Evolutionary conservation across 1,140 invertebrate genomes (phyloP), one percentile per base, ranked within the genome.

Genomic region (Saccostrea echinata): DNA sequence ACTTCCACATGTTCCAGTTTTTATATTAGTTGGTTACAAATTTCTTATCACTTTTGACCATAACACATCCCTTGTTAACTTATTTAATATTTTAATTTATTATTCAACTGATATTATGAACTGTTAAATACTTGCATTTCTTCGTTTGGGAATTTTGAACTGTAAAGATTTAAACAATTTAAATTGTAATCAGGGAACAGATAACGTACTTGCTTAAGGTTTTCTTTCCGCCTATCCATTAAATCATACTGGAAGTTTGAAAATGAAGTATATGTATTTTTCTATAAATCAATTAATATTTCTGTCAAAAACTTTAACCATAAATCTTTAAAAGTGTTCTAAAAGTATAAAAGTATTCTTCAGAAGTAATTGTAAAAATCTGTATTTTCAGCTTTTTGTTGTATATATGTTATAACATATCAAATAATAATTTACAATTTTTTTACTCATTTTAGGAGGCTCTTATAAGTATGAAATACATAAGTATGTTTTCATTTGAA

Each of bases 211-310:
- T 76, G 68, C 68, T 76, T 76, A 16, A 76, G 68, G 27, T 76
- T 76, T 76, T 76, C 68, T 76, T 76, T 76, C 27, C 68, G 68
- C 33, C 33, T 76, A 30, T 76, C 68, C 68, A 76, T 76, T 33
- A 30, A 30, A 30, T 76, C 68, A 33, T 76, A 76, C 68, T 76
- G 68, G 16, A 76, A 76, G 27, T 33, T 76, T 33, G 27, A 30
- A 76, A 68, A n/a, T n/a, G n/a, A n/a, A 68, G 53, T 16, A 9
- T 11, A n/a, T n/a, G n/a, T 6, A 43, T 43, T 43, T 43, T 43
- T 43, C 43, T 1, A 43, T 43, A 43, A 43, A 9, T 43, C 1
- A 43, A 8, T 43, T 43, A 43, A 43, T 43, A n/a, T n/a, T n/a
- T n/a, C 4, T 43, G 43, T 3, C 4, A 9, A 43, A 43, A 43